Percentiles rank a stretch among this genome's conserved stretches.
Conservation (phyloP, 2,888 invertebrate species). For the Andrena haemorrhoa region DNA sequence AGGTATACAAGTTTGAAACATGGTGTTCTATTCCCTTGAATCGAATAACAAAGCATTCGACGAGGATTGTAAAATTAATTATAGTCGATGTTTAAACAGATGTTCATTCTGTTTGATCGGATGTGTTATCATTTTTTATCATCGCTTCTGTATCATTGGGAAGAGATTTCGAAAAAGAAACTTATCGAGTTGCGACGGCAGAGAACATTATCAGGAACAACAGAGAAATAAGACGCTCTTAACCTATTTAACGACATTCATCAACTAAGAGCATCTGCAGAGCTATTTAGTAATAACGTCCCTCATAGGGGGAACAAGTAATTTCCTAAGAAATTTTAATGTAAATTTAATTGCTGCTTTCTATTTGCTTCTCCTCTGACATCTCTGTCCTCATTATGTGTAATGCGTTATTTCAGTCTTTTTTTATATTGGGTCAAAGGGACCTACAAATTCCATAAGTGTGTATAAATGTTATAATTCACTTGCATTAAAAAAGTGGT, state of each 20-base stretch:
- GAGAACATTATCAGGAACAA: slow-evolving; percentile 41
- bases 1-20: no score
- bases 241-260: slow-evolving; percentile 43
- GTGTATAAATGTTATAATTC: no score
- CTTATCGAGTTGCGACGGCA: slow-evolving; percentile 19
- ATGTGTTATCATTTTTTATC: not conserved
- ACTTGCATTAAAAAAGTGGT: no score
- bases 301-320: not conserved
- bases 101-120: not conserved
- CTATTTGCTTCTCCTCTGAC: no score
- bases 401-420: no score
- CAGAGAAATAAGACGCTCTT: slow-evolving; percentile 42
- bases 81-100: no score
- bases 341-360: not conserved
- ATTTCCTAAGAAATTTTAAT: slow-evolving; percentile 15
- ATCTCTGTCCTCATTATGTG: no score
- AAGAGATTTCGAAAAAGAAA: not conserved
- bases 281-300: slow-evolving; percentile 29
- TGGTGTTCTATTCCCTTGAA: no score
- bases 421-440: no score
- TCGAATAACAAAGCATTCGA: no score
- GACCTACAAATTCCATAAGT: no score
- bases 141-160: not conserved
- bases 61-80: no score
- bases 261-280: slow-evolving; percentile 24